phyloP scores from a whole-genome alignment of 2,888 invertebrate species.

The Oegoconia quadripuncta region DNA sequence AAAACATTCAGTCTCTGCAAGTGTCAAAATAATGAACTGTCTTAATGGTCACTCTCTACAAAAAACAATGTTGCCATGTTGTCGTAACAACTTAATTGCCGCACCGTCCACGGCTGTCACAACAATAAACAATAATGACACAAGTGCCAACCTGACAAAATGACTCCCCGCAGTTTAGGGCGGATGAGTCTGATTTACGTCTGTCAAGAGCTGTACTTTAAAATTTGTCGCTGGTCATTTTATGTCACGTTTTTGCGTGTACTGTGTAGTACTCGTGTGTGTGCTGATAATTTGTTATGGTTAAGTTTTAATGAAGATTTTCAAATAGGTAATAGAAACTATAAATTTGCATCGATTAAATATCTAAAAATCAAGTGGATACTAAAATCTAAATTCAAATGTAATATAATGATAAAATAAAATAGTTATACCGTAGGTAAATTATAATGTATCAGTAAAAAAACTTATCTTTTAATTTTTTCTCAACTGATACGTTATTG shows the following conservation, averaged over 20 bases:
- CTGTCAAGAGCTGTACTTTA: slow-evolving; percentile 5
- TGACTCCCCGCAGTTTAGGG: slow-evolving; percentile 45
- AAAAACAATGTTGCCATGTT: background rate
- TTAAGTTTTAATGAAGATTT: background rate
- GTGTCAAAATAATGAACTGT: too few relatives aligned
- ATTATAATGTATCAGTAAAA: background rate
- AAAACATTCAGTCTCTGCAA: too few relatives aligned
- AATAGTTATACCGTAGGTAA: background rate
- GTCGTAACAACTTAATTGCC: slow-evolving; percentile 55
- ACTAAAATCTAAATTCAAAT: too few relatives aligned
- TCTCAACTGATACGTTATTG: too few relatives aligned
- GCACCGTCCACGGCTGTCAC: slow-evolving; percentile 47
- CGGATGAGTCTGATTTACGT: slow-evolving; percentile 20
- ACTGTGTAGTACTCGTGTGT: background rate
- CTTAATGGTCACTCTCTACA: background rate
- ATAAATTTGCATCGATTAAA: too few relatives aligned
- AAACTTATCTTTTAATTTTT: too few relatives aligned
- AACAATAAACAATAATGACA: slow-evolving; percentile 48
- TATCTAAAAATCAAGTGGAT: too few relatives aligned
- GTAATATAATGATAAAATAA: background rate
- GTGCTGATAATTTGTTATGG: background rate
- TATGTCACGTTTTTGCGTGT: background rate
- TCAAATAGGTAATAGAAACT: too few relatives aligned
- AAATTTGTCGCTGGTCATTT: background rate
- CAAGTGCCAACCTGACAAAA: slow-evolving; percentile 28